A percentile compares a stretch with the other conserved stretches of the same genome.
Conservation (phyloP, 1,140 invertebrate species). For the Drosophila pandora region DNA sequence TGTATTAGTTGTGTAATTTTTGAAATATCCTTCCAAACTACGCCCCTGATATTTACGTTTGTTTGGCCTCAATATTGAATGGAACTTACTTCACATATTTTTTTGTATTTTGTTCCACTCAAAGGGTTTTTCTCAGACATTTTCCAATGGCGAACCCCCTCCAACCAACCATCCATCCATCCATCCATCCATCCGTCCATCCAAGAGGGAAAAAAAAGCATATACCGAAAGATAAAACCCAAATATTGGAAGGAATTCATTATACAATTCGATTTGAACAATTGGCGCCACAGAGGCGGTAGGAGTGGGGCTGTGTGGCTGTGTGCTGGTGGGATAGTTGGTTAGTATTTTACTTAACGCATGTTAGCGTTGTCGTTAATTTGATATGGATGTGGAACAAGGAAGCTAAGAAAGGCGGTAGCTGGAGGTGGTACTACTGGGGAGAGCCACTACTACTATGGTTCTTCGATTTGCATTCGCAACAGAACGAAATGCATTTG, state of each 20-base stretch:
- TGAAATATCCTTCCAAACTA: too few species aligned
- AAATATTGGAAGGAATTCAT: conserved; percentile 24
- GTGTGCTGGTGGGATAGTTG: background rate
- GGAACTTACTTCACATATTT: conserved; percentile 6
- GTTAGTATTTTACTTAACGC: conserved; percentile 14
- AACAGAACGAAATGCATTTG: conserved; percentile 77
- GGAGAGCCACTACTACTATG: background rate
- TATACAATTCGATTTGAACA: conserved; percentile 64
- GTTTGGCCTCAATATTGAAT: conserved; percentile 58
- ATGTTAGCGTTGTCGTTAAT: conserved; percentile 26
- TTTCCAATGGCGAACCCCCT: background rate
- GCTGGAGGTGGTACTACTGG: background rate
- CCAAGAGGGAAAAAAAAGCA: background rate
- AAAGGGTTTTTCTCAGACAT: conserved; percentile 22
- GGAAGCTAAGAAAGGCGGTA: conserved; percentile 23
- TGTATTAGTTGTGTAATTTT: too few species aligned
- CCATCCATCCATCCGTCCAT: too few species aligned
- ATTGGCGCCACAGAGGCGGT: conserved; percentile 57
- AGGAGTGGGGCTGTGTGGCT: background rate
- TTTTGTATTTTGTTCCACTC: background rate
- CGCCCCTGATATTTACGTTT: conserved; percentile 12
- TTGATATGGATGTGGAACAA: conserved; percentile 48
- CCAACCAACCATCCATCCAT: too few species aligned
- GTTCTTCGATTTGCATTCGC: conserved; percentile 71
- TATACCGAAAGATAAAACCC: background rate